Evolutionary conservation across 1,140 invertebrate species (phyloP).

Genomic region (Macrotrachela quadricornifera): DNA sequence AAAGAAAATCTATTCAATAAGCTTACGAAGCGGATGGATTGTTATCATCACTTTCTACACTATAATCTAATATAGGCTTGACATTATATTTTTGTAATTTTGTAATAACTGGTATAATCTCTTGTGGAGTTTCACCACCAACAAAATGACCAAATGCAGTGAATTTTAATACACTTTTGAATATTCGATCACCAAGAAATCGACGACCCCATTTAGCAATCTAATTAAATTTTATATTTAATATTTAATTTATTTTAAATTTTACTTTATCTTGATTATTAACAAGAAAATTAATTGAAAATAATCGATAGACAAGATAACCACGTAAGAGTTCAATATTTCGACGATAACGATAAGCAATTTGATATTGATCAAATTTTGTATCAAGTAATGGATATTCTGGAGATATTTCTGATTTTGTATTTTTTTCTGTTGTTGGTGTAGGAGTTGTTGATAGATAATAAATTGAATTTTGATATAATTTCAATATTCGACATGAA

Average conservation of each 20-base stretch:
- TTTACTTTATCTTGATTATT: slow-evolving; percentile 80
- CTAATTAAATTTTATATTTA: no score
- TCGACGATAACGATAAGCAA: no score
- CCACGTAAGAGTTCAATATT: slow-evolving; percentile 53
- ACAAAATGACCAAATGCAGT: slow-evolving; percentile 99
- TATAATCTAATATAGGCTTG: slow-evolving; percentile 93
- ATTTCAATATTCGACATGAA: no score
- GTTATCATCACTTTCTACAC: slow-evolving; percentile 76
- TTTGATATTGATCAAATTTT: no score
- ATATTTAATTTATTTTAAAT: slow-evolving; percentile 1
- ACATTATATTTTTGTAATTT: slow-evolving; percentile 75
- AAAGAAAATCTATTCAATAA: slow-evolving; percentile 56
- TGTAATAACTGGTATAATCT: slow-evolving; percentile 41
- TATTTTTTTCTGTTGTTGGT: no score
- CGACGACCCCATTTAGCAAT: no score
- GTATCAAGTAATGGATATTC: no score
- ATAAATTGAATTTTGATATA: no score
- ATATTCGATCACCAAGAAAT: slow-evolving; percentile 62
- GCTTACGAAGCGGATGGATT: slow-evolving; percentile 66
- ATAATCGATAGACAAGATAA: slow-evolving; percentile 74
- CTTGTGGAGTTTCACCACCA: slow-evolving; percentile 20
- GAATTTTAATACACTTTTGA: slow-evolving; percentile 63
- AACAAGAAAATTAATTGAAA: slow-evolving; percentile 65
- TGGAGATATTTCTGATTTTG: no score
- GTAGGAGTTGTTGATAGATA: no score